Base-by-base conservation (phyloP, 2,113 vertebrate genomes). In the Vulpes vulpes region DNA sequence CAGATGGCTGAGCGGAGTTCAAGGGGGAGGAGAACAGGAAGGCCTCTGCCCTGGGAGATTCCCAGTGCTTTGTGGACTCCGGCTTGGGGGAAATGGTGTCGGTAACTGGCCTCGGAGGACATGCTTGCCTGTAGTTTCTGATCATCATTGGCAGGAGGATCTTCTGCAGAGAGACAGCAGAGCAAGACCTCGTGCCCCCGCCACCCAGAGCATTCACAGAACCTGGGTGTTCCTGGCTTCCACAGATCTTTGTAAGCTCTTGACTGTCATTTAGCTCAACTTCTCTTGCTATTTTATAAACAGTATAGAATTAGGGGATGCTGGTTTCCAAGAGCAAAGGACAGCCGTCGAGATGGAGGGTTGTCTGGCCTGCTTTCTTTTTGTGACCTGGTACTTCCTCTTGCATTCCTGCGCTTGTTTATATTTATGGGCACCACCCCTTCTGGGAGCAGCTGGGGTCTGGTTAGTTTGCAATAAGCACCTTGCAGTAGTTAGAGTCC, bases 401-500 rank as follows among this genome's bases (percentile, higher is more conserved):
- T 83, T 12, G 14, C 32, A 35, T 65, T 76, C 35, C 55, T 35
- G 3, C 3, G 0, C 51, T 49, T 74, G 81, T 97, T 57, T 76
- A 23, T 23, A 2, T 83, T 3, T 14, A 14, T 38, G 94, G 62
- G 67, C 30, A 8, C 67, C 11, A 12, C 74, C 73, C 81, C 30
- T 95, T 86, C 82, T 25, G 67, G 78, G 69, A 64, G 59, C 55
- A 82, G 73, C 43, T 49, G 93, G 74, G 60, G 67, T 60, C 55
- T 30, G 49, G 64, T 30, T 43, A 53, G 83, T 81, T 95, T 65
- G 80, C 87, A 94, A 1, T 88, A 51, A 85, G 92, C 96, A 96
- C 88, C 51, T 91, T 38, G 57, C 32, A 11, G 62, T 69, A 69
- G 83, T 87, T 62, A 8, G 27, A 57, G 97, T 53, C 83, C 38